Evolutionary conservation across 2,888 invertebrate species (phyloP).

Genomic region (Campoplex capitator): DNA sequence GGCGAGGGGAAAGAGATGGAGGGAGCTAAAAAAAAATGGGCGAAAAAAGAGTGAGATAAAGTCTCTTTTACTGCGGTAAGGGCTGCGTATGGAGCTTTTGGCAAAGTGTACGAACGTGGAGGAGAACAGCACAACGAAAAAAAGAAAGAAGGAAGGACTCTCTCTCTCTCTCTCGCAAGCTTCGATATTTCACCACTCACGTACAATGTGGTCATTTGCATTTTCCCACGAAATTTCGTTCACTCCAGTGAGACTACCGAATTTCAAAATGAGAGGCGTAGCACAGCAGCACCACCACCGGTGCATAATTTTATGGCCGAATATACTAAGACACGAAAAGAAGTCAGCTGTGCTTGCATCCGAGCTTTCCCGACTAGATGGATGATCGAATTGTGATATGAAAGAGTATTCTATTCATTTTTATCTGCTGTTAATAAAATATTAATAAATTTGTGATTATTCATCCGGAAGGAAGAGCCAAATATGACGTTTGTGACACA

Average conservation of each 20-base stretch:
- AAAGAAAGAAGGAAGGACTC: neutral
- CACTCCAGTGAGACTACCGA: slow-evolving; percentile 40
- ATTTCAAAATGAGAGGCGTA: slow-evolving; percentile 19
- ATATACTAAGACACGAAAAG: slow-evolving; percentile 30
- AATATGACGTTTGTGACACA: neutral
- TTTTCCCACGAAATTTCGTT: slow-evolving; percentile 64
- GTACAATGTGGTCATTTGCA: slow-evolving; percentile 66
- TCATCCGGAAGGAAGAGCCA: neutral
- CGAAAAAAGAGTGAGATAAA: slow-evolving; percentile 35
- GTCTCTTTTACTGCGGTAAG: slow-evolving; percentile 21
- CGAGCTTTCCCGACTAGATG: neutral
- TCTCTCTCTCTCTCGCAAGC: slow-evolving; percentile 25
- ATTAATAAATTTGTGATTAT: neutral
- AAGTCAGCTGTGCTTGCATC: slow-evolving; percentile 29
- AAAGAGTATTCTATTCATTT: neutral
- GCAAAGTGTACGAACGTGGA: slow-evolving; percentile 32
- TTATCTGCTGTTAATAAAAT: neutral
- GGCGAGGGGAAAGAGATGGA: neutral
- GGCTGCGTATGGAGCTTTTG: slow-evolving; percentile 29
- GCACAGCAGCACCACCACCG: neutral
- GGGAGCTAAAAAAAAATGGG: slow-evolving; percentile 11
- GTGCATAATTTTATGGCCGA: too few species aligned
- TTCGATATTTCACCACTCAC: slow-evolving; percentile 59
- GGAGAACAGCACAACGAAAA: neutral
- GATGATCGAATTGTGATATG: neutral